A percentile compares a stretch with the other conserved stretches of the same genome.
phyloP scores from a whole-genome alignment of 1,140 invertebrate genomes.

The Chymomyza costata region DNA sequence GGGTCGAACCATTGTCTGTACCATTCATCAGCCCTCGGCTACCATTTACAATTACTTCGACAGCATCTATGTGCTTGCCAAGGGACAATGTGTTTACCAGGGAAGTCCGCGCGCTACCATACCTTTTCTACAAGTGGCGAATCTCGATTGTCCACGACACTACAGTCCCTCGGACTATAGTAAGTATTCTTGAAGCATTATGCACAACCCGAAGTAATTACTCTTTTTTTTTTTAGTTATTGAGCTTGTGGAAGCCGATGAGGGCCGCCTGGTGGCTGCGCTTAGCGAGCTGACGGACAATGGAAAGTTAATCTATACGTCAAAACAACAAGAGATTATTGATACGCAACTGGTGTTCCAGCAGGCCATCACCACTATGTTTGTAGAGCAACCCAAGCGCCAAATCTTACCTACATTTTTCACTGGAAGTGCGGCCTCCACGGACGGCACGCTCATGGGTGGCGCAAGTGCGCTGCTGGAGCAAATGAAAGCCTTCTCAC shows the following conservation, averaged over 20 bases:
- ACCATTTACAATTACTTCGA: conserved; percentile 92
- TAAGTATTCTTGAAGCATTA: no score
- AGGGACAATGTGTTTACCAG: conserved; percentile 84
- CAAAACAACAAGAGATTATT: conserved; percentile 15
- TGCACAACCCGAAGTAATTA: no score
- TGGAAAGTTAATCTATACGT: conserved; percentile 74
- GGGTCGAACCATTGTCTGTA: conserved; percentile 85
- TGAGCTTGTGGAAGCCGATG: conserved; percentile 74
- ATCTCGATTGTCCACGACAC: conserved; percentile 84
- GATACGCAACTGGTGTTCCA: conserved; percentile 28
- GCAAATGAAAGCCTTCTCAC: conserved; percentile 60
- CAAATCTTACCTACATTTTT: conserved; percentile 47
- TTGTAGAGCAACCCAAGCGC: conserved; percentile 61
- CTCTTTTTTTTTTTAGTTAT: conserved; percentile 67
- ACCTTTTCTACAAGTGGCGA: conserved; percentile 81
- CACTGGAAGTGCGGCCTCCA: conserved; percentile 52
- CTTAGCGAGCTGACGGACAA: conserved; percentile 77
- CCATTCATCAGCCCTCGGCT: conserved; percentile 89
- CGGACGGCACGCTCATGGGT: conserved; percentile 58
- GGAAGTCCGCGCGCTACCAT: conserved; percentile 83
- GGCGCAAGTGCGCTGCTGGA: conserved; percentile 49
- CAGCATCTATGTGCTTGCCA: conserved; percentile 81
- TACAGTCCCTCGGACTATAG: conserved; percentile 91
- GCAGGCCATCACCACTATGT: conserved; percentile 62
- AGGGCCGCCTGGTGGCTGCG: conserved; percentile 49